phyloP scores from a whole-genome alignment of 2,113 vertebrate species.

The Tenebrosternarchus preto region DNA sequence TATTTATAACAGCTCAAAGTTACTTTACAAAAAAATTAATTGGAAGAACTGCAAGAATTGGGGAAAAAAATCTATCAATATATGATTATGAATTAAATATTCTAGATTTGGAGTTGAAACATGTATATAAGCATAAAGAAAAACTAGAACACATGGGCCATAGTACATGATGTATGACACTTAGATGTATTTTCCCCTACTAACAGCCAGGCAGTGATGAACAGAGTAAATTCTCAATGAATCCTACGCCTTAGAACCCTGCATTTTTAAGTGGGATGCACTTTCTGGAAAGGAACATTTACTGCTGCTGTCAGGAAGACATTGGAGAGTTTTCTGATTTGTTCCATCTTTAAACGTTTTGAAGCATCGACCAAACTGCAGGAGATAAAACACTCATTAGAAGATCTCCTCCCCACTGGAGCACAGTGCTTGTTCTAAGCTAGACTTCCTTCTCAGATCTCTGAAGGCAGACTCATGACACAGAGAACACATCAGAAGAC shows the following conservation, averaged over 20 bases:
- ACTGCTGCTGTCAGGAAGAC: constrained; percentile 31
- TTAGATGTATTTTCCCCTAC: background rate
- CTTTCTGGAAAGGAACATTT: constrained; percentile 24
- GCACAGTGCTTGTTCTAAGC: constrained; percentile 1
- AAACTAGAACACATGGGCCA: too few species aligned
- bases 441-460: constrained; percentile 3
- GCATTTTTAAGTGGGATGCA: constrained; percentile 25
- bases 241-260: constrained; percentile 9
- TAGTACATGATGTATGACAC: too few species aligned
- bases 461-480: background rate
- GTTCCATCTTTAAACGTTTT: constrained; percentile 22
- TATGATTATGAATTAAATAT: too few species aligned
- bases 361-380: constrained; percentile 21
- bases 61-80: too few species aligned
- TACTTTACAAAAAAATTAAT: too few species aligned
- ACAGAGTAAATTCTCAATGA: background rate
- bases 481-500: background rate
- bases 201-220: background rate
- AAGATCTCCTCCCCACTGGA: constrained; percentile 4
- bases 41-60: too few species aligned
- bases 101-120: too few species aligned
- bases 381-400: constrained; percentile 26
- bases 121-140: too few species aligned
- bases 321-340: constrained; percentile 25
- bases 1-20: too few species aligned